A percentile compares a stretch with the other conserved stretches of the same genome.
phyloP scores from a whole-genome alignment of 2,797 vertebrate genomes.

The Trichosurus vulpecula region DNA sequence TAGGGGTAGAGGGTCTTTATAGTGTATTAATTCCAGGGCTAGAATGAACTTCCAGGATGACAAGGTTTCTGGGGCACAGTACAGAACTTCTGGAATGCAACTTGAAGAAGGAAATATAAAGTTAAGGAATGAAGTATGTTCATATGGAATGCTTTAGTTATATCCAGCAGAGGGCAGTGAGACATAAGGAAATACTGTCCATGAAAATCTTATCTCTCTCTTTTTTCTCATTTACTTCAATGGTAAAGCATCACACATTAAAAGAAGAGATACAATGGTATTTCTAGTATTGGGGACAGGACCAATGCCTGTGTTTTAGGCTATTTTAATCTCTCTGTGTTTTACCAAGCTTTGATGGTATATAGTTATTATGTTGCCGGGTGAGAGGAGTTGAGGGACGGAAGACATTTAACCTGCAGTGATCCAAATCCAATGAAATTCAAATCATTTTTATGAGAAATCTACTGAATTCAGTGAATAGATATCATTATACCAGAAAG shows the following conservation, averaged over 20 bases:
- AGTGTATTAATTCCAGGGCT: not conserved
- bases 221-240: not conserved
- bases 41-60: not conserved
- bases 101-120: not conserved
- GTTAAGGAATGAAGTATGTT: conserved; percentile 8
- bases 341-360: conserved; percentile 28
- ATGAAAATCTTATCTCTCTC: not conserved
- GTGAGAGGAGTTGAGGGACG: not conserved
- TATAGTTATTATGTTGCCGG: conserved; percentile 7
- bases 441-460: not conserved
- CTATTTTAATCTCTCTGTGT: not conserved
- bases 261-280: conserved; percentile 18
- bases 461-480: conserved; percentile 1
- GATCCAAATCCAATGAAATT: conserved; percentile 22
- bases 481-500: not conserved
- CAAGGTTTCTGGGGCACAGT: not conserved
- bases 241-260: not conserved
- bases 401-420: conserved; percentile 53
- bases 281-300: not conserved
- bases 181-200: conserved; percentile 55
- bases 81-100: not conserved
- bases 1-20: not conserved
- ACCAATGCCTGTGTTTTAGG: not conserved
- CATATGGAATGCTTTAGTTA: not conserved
- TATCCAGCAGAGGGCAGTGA: conserved; percentile 73